These are phyloP conservation scores for Drosophila lacertosa DNA, from an alignment of 1,140 invertebrate genomes.

Conservation along the genomic window DNA sequence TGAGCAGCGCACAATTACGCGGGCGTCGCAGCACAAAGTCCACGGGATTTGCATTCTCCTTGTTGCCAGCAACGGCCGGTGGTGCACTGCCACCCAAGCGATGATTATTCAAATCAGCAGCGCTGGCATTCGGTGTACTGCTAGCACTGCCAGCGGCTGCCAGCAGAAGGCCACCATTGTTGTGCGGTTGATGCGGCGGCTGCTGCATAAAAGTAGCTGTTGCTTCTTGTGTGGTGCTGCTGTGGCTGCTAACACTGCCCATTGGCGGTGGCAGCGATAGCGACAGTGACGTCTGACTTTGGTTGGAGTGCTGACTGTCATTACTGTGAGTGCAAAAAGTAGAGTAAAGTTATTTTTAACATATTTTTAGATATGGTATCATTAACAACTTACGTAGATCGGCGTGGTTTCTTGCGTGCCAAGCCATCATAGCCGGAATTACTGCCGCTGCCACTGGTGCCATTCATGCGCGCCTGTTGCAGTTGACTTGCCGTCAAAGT, in stretches of 20 bases:
- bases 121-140: slow-evolving; percentile 24
- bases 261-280: slow-evolving; percentile 66
- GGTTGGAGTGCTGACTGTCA: slow-evolving; percentile 77
- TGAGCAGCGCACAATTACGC: slow-evolving; percentile 75
- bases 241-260: slow-evolving; percentile 21
- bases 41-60: slow-evolving; percentile 81
- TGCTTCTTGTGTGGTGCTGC: slow-evolving; percentile 24
- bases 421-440: slow-evolving; percentile 53
- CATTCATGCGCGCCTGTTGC: slow-evolving; percentile 63
- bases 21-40: slow-evolving; percentile 77
- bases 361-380: not conserved
- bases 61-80: slow-evolving; percentile 67
- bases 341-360: not conserved
- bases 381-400: slow-evolving; percentile 67
- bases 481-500: slow-evolving; percentile 32
- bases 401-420: slow-evolving; percentile 85
- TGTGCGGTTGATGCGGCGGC: slow-evolving; percentile 45
- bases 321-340: slow-evolving; percentile 45
- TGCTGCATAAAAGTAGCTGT: slow-evolving; percentile 32
- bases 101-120: slow-evolving; percentile 56
- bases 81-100: slow-evolving; percentile 33
- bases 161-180: slow-evolving; percentile 64
- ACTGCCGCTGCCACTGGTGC: slow-evolving; percentile 42
- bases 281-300: slow-evolving; percentile 71
- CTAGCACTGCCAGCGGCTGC: slow-evolving; percentile 31